A percentile compares a stretch with the other conserved stretches of the same genome.
Conservation (phyloP, 2,113 vertebrate genomes). For the Plotosus lineatus region DNA sequence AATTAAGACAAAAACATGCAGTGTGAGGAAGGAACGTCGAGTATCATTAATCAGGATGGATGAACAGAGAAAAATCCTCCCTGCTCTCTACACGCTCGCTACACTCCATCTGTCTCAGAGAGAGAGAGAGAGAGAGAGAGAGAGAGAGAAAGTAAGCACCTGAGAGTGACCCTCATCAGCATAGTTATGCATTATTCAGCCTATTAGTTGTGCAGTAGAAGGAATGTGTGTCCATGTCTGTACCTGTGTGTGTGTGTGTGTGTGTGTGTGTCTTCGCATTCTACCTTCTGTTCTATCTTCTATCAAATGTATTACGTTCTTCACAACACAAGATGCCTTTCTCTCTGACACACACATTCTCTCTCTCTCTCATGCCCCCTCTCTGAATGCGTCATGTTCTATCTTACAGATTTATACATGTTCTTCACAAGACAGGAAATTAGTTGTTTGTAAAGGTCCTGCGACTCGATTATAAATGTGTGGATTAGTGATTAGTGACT, state of each 20-base stretch:
- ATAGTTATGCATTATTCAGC: slow-evolving; percentile 45
- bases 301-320: not conserved
- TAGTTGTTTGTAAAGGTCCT: not conserved
- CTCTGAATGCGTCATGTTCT: no score
- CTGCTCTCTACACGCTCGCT: not conserved
- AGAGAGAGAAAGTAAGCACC: not conserved
- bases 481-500: not conserved
- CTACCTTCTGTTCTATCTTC: not conserved
- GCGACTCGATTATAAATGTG: not conserved
- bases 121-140: not conserved
- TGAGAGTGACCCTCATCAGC: slow-evolving; percentile 33
- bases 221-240: not conserved
- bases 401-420: not conserved
- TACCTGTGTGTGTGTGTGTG: not conserved
- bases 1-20: no score
- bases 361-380: no score
- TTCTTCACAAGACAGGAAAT: not conserved
- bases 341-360: no score
- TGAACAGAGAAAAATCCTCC: slow-evolving; percentile 9
- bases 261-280: not conserved
- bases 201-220: slow-evolving; percentile 16
- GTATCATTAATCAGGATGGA: not conserved
- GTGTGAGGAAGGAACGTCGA: not conserved
- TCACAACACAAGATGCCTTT: not conserved
- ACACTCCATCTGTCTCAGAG: slow-evolving; percentile 13